Percentiles rank a stretch among this genome's conserved stretches.
Evolutionary conservation across 2,888 invertebrate species (phyloP).

Genomic region (Miltochrista miniata): DNA sequence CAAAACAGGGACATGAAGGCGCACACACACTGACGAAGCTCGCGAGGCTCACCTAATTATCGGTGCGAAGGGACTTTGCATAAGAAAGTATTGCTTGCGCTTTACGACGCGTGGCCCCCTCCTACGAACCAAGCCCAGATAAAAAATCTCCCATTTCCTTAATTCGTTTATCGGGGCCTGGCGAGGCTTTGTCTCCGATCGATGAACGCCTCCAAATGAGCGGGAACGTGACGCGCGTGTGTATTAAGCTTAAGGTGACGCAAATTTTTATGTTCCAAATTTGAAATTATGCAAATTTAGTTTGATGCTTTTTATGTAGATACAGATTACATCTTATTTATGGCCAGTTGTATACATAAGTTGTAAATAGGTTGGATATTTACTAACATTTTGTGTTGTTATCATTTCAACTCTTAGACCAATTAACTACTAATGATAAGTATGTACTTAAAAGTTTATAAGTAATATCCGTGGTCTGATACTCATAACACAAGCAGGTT

Average conservation of each 20-base stretch:
- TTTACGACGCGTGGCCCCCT: constrained; percentile 76
- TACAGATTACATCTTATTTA: constrained; percentile 20
- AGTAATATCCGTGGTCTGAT: no score
- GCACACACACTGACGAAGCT: constrained; percentile 58
- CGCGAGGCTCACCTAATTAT: constrained; percentile 74
- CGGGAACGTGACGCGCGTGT: constrained; percentile 79
- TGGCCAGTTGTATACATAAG: constrained; percentile 6
- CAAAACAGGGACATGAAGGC: constrained; percentile 64
- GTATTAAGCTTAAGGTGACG: constrained; percentile 75
- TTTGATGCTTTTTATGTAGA: constrained; percentile 15
- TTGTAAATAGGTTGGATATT: neutral
- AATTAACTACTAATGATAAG: no score
- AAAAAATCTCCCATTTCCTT: constrained; percentile 84
- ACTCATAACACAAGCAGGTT: no score
- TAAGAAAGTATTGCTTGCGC: constrained; percentile 82
- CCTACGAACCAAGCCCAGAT: constrained; percentile 67
- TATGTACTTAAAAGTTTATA: no score
- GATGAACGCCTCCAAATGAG: constrained; percentile 81
- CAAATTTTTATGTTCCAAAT: constrained; percentile 40
- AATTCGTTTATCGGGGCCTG: constrained; percentile 83
- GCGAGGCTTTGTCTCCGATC: constrained; percentile 82
- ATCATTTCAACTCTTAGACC: no score
- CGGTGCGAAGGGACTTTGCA: constrained; percentile 78
- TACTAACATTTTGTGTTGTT: no score
- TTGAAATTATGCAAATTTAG: constrained; percentile 34